phyloP scores from a whole-genome alignment of 2,888 invertebrate genomes.

The Nephrotoma guestfalica region DNA sequence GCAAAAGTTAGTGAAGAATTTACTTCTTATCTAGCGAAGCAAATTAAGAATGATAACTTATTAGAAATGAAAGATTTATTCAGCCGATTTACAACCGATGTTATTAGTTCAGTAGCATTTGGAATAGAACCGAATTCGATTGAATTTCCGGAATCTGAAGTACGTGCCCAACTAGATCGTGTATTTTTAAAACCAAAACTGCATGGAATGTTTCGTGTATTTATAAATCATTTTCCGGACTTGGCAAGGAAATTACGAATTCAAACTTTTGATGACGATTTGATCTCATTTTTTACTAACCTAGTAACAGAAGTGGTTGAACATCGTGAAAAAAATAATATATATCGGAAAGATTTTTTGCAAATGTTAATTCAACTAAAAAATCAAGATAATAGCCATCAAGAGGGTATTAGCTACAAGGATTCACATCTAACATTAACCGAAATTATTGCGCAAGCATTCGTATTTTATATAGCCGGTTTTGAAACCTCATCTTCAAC shows the following conservation, averaged over 20 bases:
- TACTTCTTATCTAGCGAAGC: background rate
- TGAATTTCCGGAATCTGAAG: conserved; percentile 18
- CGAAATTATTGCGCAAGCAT: conserved; percentile 29
- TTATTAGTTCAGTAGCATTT: conserved; percentile 23
- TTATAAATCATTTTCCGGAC: conserved; percentile 16
- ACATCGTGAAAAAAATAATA: background rate
- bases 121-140: conserved; percentile 20
- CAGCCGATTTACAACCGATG: conserved; percentile 13
- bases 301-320: background rate
- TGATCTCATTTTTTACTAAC: conserved; percentile 10
- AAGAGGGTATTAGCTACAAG: conserved; percentile 13
- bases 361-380: background rate
- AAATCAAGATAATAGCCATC: background rate
- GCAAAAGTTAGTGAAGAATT: conserved; percentile 10
- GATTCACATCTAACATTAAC: conserved; percentile 12
- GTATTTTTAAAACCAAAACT: conserved; percentile 9
- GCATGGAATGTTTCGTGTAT: conserved; percentile 9
- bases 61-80: conserved; percentile 13
- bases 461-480: conserved; percentile 35
- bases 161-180: conserved; percentile 14
- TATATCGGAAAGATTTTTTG: background rate
- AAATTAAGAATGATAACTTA: background rate
- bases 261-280: conserved; percentile 6
- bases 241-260: conserved; percentile 9
- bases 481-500: conserved; percentile 33